phyloP scores from a whole-genome alignment of 2,888 invertebrate genomes.

The Molanna angustata region DNA sequence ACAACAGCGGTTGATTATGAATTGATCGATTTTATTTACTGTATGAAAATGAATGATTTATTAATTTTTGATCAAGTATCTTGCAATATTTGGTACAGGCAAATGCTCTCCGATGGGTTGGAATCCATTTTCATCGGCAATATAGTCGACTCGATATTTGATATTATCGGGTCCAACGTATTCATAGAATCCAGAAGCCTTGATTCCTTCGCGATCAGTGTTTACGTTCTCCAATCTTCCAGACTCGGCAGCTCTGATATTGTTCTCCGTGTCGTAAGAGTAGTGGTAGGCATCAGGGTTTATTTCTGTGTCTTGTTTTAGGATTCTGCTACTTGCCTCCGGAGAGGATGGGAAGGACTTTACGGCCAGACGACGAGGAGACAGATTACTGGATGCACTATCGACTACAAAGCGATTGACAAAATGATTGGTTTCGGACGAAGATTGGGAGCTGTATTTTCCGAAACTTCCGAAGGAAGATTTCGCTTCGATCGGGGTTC shows the following conservation, averaged over 20 bases:
- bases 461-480: not conserved
- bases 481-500: not conserved
- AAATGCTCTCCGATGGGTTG: conserved; percentile 38
- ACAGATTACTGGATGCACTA: conserved; percentile 17
- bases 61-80: too few relatives aligned
- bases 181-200: conserved; percentile 53
- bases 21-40: too few relatives aligned
- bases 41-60: too few relatives aligned
- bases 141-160: conserved; percentile 51
- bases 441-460: not conserved
- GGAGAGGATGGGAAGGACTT: conserved; percentile 7
- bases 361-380: not conserved
- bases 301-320: conserved; percentile 22
- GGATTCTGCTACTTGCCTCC: conserved; percentile 23
- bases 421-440: conserved; percentile 4
- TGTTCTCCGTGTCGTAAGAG: conserved; percentile 51
- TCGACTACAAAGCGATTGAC: conserved; percentile 15
- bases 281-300: conserved; percentile 23
- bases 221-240: conserved; percentile 52
- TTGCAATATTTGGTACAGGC: conserved; percentile 37
- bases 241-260: conserved; percentile 50
- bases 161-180: conserved; percentile 57
- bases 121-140: conserved; percentile 57
- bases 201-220: conserved; percentile 49
- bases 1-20: too few relatives aligned